Conservation (phyloP, 2,113 vertebrate species). For the Macaca mulatta region DNA sequence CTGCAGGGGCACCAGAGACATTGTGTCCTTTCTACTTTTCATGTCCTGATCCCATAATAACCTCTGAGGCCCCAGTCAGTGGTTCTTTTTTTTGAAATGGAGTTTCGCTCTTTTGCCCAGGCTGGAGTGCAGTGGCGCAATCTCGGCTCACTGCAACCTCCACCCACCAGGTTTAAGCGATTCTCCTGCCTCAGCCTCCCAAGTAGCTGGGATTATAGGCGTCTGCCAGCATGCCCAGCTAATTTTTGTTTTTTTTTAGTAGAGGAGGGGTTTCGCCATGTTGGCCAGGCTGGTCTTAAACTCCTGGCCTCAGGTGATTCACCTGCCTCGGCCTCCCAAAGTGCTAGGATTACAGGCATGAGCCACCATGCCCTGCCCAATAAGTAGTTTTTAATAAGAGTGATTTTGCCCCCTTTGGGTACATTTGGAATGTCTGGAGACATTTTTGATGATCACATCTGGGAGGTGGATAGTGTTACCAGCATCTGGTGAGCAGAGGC, state of each 20-base stretch:
- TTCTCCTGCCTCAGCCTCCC: too few relatives aligned
- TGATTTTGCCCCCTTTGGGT: neutral
- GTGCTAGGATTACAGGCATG: too few relatives aligned
- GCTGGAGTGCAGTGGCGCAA: too few relatives aligned
- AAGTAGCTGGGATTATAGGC: neutral
- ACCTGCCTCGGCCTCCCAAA: too few relatives aligned
- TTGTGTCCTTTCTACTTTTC: neutral
- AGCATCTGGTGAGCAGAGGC: neutral
- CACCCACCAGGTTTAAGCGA: neutral
- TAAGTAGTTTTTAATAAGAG: neutral
- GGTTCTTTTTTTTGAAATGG: too few relatives aligned
- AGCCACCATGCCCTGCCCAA: too few relatives aligned
- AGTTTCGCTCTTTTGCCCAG: too few relatives aligned
- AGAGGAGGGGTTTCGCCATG: too few relatives aligned
- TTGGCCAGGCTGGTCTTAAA: too few relatives aligned
- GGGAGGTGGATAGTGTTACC: neutral
- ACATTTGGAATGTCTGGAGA: neutral
- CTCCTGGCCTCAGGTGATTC: too few relatives aligned
- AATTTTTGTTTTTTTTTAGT: too few relatives aligned
- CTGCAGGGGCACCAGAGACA: neutral
- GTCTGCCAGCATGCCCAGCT: neutral
- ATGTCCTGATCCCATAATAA: neutral
- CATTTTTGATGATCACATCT: neutral
- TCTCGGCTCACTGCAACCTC: too few relatives aligned
- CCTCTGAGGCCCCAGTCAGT: neutral